Base-by-base conservation (phyloP, 2,113 vertebrate species). In the Elgaria multicarinata region DNA sequence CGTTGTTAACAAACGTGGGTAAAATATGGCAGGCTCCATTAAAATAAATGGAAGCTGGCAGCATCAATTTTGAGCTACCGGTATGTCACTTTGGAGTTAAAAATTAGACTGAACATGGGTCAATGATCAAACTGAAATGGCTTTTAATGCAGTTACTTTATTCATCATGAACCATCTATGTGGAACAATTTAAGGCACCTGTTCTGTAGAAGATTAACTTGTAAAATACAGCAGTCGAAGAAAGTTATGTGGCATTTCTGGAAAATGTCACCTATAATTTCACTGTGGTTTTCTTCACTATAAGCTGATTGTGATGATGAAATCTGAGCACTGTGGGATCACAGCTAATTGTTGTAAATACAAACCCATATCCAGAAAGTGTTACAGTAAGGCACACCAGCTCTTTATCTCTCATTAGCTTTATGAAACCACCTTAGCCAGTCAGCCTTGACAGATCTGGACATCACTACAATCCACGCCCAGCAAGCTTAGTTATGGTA, bases 111-210 rank as follows among this genome's bases (percentile, higher is more conserved):
- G 44, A 86, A 69, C 12, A 4, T 85, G 0, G 1, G n/a, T 88
- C 46, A 42, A 1, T 58, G 66, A 67, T 9, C 93, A 72, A 46
- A 69, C 3, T n/a, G n/a, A 76, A 3, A 71, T 55, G 36, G 26
- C 86, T 81, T 71, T 46, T 64, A 91, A 92, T n/a, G 42, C 33
- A 87, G 36, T 74, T 89, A 55, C 0, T 88, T 89, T 62, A 85
- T 64, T 91, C 53, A 87, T 18, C 81, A 46, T 87, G 71, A 90
- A 5, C 1, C 50, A 86, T n/a, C 31, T 77, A 87, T 44, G 36
- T 44, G 79, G 20, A 74, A 14, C 64, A 72, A 55, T 89, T 18
- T 33, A 2, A 8, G 87, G 71, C 3, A 55, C 44, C 36, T 81
- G 6, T 31, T 28, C 44, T 84, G 72, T 53, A 86, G 69, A 86